Conservation (phyloP, 2,888 invertebrate species). For the Sthenelais limicola region DNA sequence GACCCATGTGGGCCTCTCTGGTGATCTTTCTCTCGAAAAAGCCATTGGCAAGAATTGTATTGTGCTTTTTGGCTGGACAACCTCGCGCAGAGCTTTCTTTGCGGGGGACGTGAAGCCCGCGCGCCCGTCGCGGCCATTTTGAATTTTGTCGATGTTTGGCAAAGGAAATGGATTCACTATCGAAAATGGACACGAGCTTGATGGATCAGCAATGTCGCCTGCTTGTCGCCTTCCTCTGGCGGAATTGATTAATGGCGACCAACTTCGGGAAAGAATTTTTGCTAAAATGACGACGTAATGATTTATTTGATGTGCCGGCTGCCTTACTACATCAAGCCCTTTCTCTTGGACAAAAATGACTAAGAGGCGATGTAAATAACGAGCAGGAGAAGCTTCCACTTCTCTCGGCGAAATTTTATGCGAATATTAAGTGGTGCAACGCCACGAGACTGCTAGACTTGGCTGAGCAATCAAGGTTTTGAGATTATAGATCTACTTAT, state of each 20-base stretch:
- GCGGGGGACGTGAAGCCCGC: not conserved
- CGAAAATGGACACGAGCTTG: conserved; percentile 21
- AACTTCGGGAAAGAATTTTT: conserved; percentile 27
- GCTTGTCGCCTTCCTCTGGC: not conserved
- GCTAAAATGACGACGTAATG: conserved; percentile 28
- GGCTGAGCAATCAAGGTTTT: too few relatives aligned
- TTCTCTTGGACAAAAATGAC: too few relatives aligned
- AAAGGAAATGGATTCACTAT: conserved; percentile 34
- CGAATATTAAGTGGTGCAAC: too few relatives aligned
- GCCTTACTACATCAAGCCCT: too few relatives aligned
- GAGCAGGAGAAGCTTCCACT: too few relatives aligned
- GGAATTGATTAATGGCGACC: conserved; percentile 9
- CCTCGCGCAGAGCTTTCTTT: not conserved
- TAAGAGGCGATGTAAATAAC: too few relatives aligned
- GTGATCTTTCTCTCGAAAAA: too few relatives aligned
- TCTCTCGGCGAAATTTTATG: too few relatives aligned
- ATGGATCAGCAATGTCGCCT: not conserved
- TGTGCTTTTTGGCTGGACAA: conserved; percentile 20
- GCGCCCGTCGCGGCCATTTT: conserved; percentile 14
- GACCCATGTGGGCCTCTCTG: not conserved
- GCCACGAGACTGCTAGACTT: too few relatives aligned
- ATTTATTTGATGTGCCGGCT: conserved; percentile 31
- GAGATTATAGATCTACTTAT: too few relatives aligned
- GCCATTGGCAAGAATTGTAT: too few relatives aligned
- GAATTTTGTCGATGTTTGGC: conserved; percentile 17